Conservation (phyloP, 2,888 invertebrate species). For the Notodonta dromedarius region DNA sequence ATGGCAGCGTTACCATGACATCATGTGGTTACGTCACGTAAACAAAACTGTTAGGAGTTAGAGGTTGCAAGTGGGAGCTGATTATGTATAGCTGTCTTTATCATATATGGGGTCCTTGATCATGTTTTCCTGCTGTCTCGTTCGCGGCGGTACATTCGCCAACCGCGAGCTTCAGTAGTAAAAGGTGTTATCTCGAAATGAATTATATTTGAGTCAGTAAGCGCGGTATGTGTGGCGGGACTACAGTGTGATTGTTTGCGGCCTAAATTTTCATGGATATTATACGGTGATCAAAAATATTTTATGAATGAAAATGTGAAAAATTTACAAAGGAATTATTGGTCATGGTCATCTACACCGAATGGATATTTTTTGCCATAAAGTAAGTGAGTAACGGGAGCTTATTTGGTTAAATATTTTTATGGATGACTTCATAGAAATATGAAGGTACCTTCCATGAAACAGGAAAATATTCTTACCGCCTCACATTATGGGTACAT, state of each 20-base stretch:
- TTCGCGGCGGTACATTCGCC: conserved; percentile 38
- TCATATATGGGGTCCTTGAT: conserved; percentile 34
- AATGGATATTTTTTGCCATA: conserved; percentile 36
- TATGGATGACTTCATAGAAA: neutral
- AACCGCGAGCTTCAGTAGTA: conserved; percentile 27
- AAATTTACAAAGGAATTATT: conserved; percentile 18
- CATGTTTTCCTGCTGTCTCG: conserved; percentile 58
- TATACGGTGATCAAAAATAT: conserved; percentile 24
- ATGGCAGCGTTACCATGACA: conserved; percentile 68
- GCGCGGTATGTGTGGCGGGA: conserved; percentile 47
- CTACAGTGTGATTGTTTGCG: conserved; percentile 32
- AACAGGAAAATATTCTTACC: neutral
- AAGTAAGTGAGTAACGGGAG: conserved; percentile 36
- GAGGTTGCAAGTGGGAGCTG: conserved; percentile 26
- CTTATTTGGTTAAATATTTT: neutral
- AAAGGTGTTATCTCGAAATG: conserved; percentile 47
- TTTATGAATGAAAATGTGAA: conserved; percentile 66
- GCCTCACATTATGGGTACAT: no score
- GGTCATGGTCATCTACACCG: conserved; percentile 9
- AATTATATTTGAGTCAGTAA: conserved; percentile 55
- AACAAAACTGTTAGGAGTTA: conserved; percentile 51
- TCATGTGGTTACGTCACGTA: conserved; percentile 71
- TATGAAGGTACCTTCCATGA: neutral
- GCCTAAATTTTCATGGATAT: conserved; percentile 19
- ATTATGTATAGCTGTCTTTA: conserved; percentile 43